Percentiles rank a stretch among this genome's conserved stretches.
phyloP scores from a whole-genome alignment of 1,140 invertebrate species.

The Eueides isabella region DNA sequence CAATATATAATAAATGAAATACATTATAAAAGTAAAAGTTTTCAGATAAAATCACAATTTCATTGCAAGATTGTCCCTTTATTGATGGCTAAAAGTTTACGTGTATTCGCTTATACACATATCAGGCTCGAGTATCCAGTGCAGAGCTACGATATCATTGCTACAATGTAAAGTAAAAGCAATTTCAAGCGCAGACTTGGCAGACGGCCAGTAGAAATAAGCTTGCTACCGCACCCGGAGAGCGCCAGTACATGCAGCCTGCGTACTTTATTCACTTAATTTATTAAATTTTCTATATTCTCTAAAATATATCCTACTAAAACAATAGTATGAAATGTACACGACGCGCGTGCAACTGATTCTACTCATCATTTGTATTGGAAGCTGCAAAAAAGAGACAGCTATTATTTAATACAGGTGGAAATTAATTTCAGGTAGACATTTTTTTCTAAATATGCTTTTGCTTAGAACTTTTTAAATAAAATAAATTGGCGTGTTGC shows the following conservation, averaged over 20 bases:
- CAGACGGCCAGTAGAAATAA: constrained; percentile 75
- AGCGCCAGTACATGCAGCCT: constrained; percentile 66
- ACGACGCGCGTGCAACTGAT: not conserved
- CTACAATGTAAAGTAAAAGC: constrained; percentile 72
- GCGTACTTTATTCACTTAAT: constrained; percentile 57
- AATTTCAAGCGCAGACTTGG: constrained; percentile 74
- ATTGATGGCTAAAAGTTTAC: constrained; percentile 40
- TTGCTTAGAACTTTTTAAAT: constrained; percentile 54
- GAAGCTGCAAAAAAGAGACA: not conserved
- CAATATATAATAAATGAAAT: not conserved
- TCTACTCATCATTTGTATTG: not conserved
- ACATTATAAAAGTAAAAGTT: not conserved
- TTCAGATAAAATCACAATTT: constrained; percentile 30
- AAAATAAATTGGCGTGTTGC: constrained; percentile 65
- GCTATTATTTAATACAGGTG: not conserved
- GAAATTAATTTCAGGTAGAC: not conserved
- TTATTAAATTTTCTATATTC: constrained; percentile 54
- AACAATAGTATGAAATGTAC: constrained; percentile 11
- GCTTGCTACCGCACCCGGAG: constrained; percentile 66
- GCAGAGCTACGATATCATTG: constrained; percentile 70
- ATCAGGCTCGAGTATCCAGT: constrained; percentile 51
- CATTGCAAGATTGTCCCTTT: constrained; percentile 28
- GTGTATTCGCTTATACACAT: constrained; percentile 43
- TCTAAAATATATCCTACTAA: constrained; percentile 28
- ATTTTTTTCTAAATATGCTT: not conserved